Conservation (phyloP, 37 sponge, comb jelly and placozoan genomes). For the Tethya wilhelma region DNA sequence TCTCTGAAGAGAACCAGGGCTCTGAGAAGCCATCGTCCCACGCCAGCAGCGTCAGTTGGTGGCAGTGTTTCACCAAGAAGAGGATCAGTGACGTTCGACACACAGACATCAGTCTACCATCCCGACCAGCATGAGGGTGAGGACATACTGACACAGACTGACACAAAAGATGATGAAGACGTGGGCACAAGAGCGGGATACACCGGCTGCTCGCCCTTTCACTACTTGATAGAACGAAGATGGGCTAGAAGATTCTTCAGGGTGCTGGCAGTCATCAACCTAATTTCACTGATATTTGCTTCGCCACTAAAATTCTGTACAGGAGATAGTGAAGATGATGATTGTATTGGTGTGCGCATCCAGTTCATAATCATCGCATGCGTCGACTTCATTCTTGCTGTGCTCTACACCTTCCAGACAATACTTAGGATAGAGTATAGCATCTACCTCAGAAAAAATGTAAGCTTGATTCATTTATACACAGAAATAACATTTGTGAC, state of each 20-base stretch:
- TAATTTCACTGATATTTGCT: constrained; percentile 44
- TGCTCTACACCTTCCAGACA: constrained; percentile 40
- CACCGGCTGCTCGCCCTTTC: constrained; percentile 12
- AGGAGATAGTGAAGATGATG: neutral
- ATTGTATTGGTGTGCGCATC: neutral
- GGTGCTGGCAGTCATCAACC: constrained; percentile 32
- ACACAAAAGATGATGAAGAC: neutral
- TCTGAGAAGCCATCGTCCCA: neutral
- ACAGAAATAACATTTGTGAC: too few relatives aligned
- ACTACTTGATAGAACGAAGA: constrained; percentile 21
- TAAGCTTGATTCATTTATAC: constrained; percentile 6
- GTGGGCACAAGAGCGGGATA: neutral
- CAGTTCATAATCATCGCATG: constrained; percentile 28
- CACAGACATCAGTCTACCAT: constrained; percentile 16
- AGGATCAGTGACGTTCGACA: constrained; percentile 24
- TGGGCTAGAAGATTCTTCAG: constrained; percentile 30
- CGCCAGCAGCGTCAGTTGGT: neutral
- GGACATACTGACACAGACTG: neutral
- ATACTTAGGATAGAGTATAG: constrained; percentile 4
- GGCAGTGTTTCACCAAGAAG: neutral
- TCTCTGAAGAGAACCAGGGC: constrained; percentile 11
- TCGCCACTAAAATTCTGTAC: constrained; percentile 14
- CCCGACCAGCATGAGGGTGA: neutral
- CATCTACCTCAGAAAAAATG: constrained; percentile 7
- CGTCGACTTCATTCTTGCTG: constrained; percentile 45